Evolutionary conservation across 1,140 invertebrate species (phyloP), one percentile per base, ranked within the genome.

Genomic region (Panagrolaimus sp.): DNA sequence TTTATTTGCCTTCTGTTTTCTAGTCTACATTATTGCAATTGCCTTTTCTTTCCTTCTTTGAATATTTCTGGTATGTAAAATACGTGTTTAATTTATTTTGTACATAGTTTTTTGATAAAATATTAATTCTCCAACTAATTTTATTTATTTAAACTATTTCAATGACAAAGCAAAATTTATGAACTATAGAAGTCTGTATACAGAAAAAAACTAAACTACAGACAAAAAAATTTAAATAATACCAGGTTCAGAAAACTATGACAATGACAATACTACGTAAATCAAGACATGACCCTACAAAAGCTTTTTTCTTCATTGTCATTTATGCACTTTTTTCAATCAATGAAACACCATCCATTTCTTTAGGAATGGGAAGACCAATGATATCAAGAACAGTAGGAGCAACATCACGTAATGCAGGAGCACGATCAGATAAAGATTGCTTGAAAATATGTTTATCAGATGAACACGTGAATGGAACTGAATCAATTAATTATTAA

Each of bases 401-500:
- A 32, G 86, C 85, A 24, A 86, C 85, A 76, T 86, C 85, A 68
- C 86, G 84, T 6, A 86, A 75, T 12, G 85, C 85, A 43, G 78
- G 71, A 67, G 77, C 78, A 55, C 80, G 82, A 43, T 81, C 71
- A 14, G 68, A 24, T 45, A 75, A 32, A 7, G 65, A 55, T 26
- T 66, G 45, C 32, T 83, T 82, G 71, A 84, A 81, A 32, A 71
- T 65, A 63, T 67, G 77, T 26, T 75, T 71, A 15, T 72, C 65
- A 17, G 80, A 81, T 10, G 81, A 78, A 55, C 78, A 80, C 5
- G 82, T 84, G 67, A 83, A 84, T 15, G 82, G 82, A 38, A 83
- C 82, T 26, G 21, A 17, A 14, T 2, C 43, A 73, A 15, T 3
- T 32, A 46, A 10, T 24, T 43, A 9, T 2, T 2, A 26, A n/a